Evolutionary conservation across 2,113 vertebrate species (phyloP), one percentile per base, ranked within the genome.

Genomic region (Acrocephalus arundinaceus): DNA sequence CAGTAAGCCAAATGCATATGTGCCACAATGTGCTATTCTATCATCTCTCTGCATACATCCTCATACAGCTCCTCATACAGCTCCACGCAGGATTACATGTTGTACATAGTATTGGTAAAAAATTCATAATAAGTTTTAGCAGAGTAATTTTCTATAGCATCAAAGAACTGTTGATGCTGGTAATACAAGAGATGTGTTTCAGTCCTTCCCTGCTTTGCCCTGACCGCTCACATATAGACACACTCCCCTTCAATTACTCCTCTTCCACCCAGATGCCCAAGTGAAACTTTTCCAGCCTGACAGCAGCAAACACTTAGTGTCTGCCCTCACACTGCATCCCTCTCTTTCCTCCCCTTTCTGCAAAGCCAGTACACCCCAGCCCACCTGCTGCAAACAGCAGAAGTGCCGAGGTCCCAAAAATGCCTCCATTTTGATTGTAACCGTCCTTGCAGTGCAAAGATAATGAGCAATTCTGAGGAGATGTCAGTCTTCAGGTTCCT

Each of bases 121-220:
- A 94, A 90, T 94, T 94, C 25, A 15, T 85, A n/a, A 65, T 78
- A 57, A 95, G 55, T 96, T 97, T 92, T 91, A 57, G 83, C 63
- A 18, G 85, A 13, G 48, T 65, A 31, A 89, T 91, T 91, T 90
- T 71, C 94, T 83, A 19, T 72, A n/a, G 49, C 94, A 70, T 93
- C 78, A 76, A 94, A 75, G 65, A 7, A 18, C 41, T 19, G 37
- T 72, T 93, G 91, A 94, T 90, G 79, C 49, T 80, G 25, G 39
- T 94, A 93, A 89, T 43, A 75, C 43, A n/a, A 46, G 85, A 89
- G 63, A 30, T 93, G 72, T 80, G 51, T 87, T 97, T 52, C 58
- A 84, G 70, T 59, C 88, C 43, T 85, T 95, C 76, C 77, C 46
- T 33, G 33, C 72, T 94, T 97, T 19, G 18, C 83, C 73, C 91